Evolutionary conservation across 2,797 vertebrate species (phyloP).

Genomic region (Sebastes paucispinis): DNA sequence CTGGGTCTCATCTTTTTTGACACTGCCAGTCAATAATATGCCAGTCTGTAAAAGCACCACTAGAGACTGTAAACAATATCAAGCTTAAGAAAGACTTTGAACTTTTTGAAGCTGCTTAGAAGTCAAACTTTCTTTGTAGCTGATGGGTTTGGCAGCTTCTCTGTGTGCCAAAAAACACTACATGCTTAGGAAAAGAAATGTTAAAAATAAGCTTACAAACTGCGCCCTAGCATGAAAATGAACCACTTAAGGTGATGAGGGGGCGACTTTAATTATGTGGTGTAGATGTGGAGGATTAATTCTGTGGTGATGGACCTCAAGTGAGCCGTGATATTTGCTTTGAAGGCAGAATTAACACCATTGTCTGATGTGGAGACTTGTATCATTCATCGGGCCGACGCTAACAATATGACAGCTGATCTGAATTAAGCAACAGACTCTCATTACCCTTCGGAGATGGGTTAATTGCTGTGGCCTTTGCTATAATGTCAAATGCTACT

Average conservation of each 20-base stretch:
- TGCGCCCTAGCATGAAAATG: neutral
- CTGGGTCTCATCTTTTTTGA: slow-evolving; percentile 22
- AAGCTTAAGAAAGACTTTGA: neutral
- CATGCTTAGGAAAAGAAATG: neutral
- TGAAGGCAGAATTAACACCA: slow-evolving; percentile 22
- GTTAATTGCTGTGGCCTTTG: slow-evolving; percentile 64
- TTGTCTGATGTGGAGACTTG: slow-evolving; percentile 2
- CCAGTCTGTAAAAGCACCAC: neutral
- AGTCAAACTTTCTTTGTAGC: neutral
- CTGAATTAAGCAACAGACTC: slow-evolving; percentile 40
- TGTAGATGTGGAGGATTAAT: slow-evolving; percentile 10
- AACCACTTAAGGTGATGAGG: neutral
- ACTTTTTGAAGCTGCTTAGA: neutral
- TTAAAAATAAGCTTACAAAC: neutral
- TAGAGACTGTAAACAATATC: neutral
- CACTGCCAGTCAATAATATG: slow-evolving; percentile 5
- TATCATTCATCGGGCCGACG: neutral
- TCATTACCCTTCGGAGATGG: slow-evolving; percentile 57
- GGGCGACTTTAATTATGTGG: neutral
- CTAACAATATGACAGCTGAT: slow-evolving; percentile 29
- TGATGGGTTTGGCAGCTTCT: neutral
- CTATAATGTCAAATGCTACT: slow-evolving; percentile 34
- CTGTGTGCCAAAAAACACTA: neutral
- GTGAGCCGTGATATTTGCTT: slow-evolving; percentile 15
- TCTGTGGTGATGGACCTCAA: neutral